Evolutionary conservation across 2,113 vertebrate genomes (phyloP).

Genomic region (Haemorhous mexicanus): DNA sequence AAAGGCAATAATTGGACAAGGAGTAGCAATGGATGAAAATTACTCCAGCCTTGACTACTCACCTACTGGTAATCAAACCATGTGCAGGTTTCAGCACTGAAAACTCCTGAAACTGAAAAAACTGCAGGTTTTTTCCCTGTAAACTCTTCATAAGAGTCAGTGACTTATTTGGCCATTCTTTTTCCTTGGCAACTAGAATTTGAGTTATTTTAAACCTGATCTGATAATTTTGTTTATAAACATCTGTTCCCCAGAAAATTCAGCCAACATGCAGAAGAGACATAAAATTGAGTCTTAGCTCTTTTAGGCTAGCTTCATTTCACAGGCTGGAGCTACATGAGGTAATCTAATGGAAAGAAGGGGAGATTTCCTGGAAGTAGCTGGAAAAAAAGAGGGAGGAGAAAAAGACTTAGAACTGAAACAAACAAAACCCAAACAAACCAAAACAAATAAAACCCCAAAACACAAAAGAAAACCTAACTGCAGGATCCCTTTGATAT

Average conservation of each 20-base stretch:
- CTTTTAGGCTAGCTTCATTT: neutral
- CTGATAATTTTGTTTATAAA: neutral
- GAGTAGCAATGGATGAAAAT: neutral
- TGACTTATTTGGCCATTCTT: neutral
- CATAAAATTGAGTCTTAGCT: neutral
- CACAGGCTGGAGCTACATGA: neutral
- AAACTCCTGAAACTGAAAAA: neutral
- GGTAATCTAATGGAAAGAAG: neutral
- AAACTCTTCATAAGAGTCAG: neutral
- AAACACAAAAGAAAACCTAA: neutral
- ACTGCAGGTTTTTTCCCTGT: neutral
- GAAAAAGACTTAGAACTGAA: neutral
- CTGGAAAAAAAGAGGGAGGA: rapidly evolving
- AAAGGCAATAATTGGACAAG: neutral
- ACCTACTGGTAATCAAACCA: neutral
- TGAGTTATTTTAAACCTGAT: neutral
- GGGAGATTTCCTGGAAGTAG: neutral
- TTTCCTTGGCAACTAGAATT: neutral
- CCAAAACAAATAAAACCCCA: neutral
- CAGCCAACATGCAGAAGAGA: neutral
- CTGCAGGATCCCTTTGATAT: neutral
- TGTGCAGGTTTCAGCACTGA: neutral
- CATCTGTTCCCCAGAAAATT: neutral
- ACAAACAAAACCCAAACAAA: neutral
- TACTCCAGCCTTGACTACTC: neutral